These are phyloP conservation scores for Microplitis manilae DNA, from an alignment of 2,888 invertebrate species.

Conservation along the genomic window DNA sequence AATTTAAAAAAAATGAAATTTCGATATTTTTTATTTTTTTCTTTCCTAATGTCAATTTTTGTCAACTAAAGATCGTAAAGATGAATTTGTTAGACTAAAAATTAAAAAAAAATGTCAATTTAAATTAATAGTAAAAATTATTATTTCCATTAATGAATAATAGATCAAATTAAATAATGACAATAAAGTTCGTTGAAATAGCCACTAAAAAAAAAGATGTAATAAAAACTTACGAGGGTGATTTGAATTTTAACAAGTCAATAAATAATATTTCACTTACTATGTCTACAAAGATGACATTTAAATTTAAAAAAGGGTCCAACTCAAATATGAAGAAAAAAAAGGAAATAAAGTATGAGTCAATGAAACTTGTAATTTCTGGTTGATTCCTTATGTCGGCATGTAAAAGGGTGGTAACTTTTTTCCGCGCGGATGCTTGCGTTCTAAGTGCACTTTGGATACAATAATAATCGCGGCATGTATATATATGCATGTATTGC, in stretches of 20 bases:
- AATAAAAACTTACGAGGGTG: background rate
- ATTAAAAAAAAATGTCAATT: no score
- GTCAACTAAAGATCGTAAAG: no score
- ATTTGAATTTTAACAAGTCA: slow-evolving; percentile 1
- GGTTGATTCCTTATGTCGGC: slow-evolving; percentile 40
- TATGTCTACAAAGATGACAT: slow-evolving; percentile 7
- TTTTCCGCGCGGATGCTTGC: slow-evolving; percentile 36
- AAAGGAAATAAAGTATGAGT: slow-evolving; percentile 30
- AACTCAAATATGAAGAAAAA: background rate
- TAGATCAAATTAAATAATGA: background rate
- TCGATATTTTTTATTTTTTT: no score
- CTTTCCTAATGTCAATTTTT: no score
- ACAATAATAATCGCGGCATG: slow-evolving; percentile 22
- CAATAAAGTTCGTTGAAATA: slow-evolving; percentile 13
- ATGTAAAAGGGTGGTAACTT: slow-evolving; percentile 23
- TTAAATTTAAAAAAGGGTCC: slow-evolving; percentile 7
- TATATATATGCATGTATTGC: background rate
- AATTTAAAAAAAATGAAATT: no score
- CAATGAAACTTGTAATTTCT: slow-evolving; percentile 43
- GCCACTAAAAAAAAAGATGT: background rate
- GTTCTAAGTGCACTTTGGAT: slow-evolving; percentile 29
- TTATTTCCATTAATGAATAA: no score
- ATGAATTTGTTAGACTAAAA: no score
- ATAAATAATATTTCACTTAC: background rate
- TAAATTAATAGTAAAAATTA: no score